Conservation (phyloP, 2,113 vertebrate species). For the Meles meles region DNA sequence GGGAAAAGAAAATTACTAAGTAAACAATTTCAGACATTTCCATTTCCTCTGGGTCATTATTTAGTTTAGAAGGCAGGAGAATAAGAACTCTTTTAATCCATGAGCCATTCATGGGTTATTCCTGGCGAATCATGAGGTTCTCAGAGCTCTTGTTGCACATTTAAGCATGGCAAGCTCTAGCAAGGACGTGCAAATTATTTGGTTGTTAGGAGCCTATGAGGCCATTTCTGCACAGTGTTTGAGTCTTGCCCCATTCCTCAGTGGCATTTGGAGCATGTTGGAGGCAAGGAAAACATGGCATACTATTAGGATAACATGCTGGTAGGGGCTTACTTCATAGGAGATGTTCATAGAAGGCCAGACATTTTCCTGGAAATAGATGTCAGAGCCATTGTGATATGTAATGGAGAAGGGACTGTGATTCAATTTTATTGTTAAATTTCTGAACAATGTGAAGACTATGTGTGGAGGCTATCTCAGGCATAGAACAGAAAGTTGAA, state of each 20-base stretch:
- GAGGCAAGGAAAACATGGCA: constrained; percentile 32
- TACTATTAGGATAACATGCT: not conserved
- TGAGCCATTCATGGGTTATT: not conserved
- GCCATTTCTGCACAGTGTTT: not conserved
- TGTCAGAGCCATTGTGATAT: not conserved
- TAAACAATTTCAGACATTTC: not conserved
- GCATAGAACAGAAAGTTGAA: not conserved
- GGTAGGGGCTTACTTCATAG: not conserved
- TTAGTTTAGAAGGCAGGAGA: constrained; percentile 7
- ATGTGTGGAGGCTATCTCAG: not conserved
- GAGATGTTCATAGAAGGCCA: not conserved
- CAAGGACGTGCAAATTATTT: not conserved
- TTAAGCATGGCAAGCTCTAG: not conserved
- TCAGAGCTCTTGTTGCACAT: not conserved
- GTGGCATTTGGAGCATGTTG: not conserved
- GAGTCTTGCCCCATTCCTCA: not conserved
- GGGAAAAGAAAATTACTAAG: not conserved
- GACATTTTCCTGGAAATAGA: not conserved
- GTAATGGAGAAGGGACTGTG: not conserved
- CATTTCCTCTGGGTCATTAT: not conserved
- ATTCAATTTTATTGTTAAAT: not conserved
- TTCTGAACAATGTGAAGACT: not conserved
- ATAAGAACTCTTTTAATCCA: not conserved
- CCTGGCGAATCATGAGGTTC: not conserved
- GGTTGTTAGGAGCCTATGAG: not conserved